Conservation (phyloP, 2,113 vertebrate species). For the Ptychochromis oligacanthus region DNA sequence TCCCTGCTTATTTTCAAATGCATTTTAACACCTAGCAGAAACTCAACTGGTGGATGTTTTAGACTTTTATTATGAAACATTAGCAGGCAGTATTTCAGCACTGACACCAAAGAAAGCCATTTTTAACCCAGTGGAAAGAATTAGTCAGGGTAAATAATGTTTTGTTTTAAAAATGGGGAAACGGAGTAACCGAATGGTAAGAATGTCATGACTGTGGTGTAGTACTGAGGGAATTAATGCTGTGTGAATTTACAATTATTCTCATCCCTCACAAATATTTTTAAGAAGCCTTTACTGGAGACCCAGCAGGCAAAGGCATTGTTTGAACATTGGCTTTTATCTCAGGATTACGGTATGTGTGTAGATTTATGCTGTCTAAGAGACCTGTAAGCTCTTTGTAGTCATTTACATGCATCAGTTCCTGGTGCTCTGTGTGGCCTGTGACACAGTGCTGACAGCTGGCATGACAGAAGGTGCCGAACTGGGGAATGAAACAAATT, state of each 20-base stretch:
- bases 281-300: not conserved
- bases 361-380: not conserved
- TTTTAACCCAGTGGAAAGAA: not conserved
- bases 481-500: conserved; percentile 70
- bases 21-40: not conserved
- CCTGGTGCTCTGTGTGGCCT: conserved; percentile 36
- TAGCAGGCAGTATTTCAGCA: not conserved
- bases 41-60: not conserved
- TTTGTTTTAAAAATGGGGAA: not conserved
- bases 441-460: conserved; percentile 63
- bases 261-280: not conserved
- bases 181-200: not conserved
- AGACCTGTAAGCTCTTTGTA: conserved; percentile 6
- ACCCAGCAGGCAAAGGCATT: conserved; percentile 3
- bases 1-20: not conserved
- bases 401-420: conserved; percentile 54
- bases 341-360: not conserved
- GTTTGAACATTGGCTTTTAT: conserved; percentile 25
- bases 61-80: not conserved
- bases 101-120: not conserved
- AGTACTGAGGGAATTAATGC: not conserved
- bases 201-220: not conserved
- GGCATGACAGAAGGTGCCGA: conserved; percentile 64
- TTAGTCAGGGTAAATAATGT: not conserved
- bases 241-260: not conserved